Base-by-base conservation (phyloP, 2,888 invertebrate genomes). In the Conus canariensis region DNA sequence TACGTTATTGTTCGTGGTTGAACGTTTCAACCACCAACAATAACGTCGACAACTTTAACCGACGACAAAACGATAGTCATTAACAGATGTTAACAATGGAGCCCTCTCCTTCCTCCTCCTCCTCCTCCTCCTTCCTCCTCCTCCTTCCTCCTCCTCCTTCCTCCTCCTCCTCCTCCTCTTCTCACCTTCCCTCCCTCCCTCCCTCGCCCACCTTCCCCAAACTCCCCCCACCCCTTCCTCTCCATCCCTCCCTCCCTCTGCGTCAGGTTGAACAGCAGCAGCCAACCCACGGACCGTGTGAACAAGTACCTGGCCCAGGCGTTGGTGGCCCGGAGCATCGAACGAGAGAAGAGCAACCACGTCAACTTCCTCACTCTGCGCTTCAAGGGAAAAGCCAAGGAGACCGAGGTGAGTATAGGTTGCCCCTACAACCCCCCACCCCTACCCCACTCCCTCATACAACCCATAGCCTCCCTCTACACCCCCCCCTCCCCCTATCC, bases 271-370 rank as follows among this genome's bases (percentile, higher is more conserved):
- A n/a, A 9, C 45, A 64, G 12, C 30, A 45, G 30, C 67, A 60
- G 30, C 16, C 67, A 83, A 19, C 98, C 98, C 96, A 98, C 98
- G 74, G 98, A 98, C 97, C 97, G 98, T 93, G 98, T 98, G 91
- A 98, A 98, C 97, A 98, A 98, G 96, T 98, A 98, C 97, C 97
- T 99, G 94, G 98, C 98, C 91, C 98, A 98, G 96, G 98, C 98
- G 64, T 98, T 98, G 94, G 98, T 98, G 96, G 98, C 98, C 67
- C 97, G 98, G 92, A 98, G 98, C 95, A 98, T 98, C 91, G 98
- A 98, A 96, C 97, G 98, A 91, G 98, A 98, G 96, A 98, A 98
- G 96, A 98, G 98, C 56, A 98, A 98, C 88, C 98, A 98, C 95
- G 98, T 98, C 88, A 98, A 98, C 96, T 97, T 98, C 87, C 96